Percentiles rank a stretch among this genome's conserved stretches.
Evolutionary conservation across 2,888 invertebrate species (phyloP).

Genomic region (Polymixis flavicincta): DNA sequence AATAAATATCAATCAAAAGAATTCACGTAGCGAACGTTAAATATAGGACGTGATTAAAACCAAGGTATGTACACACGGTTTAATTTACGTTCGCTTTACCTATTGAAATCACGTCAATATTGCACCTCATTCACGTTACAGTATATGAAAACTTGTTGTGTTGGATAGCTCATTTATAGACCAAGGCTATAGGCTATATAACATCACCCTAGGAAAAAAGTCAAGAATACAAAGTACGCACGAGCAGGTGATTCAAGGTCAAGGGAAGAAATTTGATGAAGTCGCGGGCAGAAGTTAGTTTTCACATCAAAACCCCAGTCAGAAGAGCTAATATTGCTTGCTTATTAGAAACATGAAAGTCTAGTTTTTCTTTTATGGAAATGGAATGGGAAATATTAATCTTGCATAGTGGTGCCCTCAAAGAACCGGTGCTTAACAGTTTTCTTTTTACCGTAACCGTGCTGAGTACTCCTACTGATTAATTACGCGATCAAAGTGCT

Average conservation of each 20-base stretch:
- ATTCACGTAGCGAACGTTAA: not conserved
- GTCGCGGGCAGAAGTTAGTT: not conserved
- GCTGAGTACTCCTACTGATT: not conserved
- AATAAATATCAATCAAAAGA: slow-evolving; percentile 4
- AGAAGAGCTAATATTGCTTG: not conserved
- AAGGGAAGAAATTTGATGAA: too few species aligned
- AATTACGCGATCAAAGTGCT: not conserved
- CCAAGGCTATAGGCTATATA: too few species aligned
- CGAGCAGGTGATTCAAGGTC: too few species aligned
- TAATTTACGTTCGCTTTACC: not conserved
- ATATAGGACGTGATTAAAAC: too few species aligned
- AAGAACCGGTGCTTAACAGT: not conserved
- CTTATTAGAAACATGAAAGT: not conserved
- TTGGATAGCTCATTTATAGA: too few species aligned
- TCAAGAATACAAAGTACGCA: too few species aligned
- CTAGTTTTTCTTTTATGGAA: not conserved
- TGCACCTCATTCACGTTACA: not conserved
- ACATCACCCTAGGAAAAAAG: too few species aligned
- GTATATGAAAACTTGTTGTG: slow-evolving; percentile 3
- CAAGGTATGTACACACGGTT: not conserved
- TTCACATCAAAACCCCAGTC: not conserved
- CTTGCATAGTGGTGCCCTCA: not conserved
- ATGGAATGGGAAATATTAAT: not conserved
- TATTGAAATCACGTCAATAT: not conserved
- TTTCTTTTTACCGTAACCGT: not conserved